phyloP scores from a whole-genome alignment of 2,797 vertebrate species.

The Hirundo rustica region DNA sequence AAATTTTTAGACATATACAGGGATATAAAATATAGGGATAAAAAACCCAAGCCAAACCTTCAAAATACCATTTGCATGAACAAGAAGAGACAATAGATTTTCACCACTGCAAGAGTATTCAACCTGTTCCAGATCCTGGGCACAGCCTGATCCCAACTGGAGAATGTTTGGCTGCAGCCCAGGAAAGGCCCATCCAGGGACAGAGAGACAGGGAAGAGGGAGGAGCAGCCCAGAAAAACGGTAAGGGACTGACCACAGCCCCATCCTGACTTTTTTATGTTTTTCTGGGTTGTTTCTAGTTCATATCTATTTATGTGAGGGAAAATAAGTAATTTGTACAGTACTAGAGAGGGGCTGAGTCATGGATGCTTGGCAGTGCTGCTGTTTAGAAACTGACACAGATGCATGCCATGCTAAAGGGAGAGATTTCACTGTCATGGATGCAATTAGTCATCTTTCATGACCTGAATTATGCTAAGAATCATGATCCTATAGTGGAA shows the following conservation, averaged over 20 bases:
- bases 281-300: neutral
- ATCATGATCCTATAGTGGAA: neutral
- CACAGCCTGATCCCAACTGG: neutral
- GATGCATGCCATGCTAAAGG: neutral
- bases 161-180: neutral
- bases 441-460: neutral
- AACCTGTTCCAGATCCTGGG: accelerated
- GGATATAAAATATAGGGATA: no score
- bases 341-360: neutral
- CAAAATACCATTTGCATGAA: neutral
- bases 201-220: neutral
- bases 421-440: neutral
- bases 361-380: neutral
- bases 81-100: neutral
- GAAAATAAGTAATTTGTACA: neutral
- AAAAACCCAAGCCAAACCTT: neutral
- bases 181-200: accelerated
- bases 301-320: neutral
- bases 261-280: neutral
- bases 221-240: neutral
- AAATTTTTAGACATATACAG: neutral
- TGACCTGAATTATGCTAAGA: neutral
- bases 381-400: neutral
- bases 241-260: accelerated
- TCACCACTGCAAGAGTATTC: neutral